Conservation (phyloP, 2,888 invertebrate species). For the Agriopis marginaria region DNA sequence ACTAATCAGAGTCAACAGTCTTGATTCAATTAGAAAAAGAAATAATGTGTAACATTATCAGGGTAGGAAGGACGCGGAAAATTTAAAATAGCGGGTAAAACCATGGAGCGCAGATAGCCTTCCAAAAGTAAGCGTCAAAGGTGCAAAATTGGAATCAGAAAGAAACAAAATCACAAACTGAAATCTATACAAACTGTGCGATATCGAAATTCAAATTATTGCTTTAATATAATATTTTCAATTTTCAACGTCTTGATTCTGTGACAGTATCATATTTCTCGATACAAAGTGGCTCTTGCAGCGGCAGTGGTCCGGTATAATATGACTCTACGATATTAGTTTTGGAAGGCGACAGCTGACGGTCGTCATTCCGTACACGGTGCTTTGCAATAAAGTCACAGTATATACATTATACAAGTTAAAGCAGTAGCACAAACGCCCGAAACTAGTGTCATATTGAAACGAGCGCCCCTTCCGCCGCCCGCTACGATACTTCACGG, state of each 20-base stretch:
- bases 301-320: constrained; percentile 29
- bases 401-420: too few relatives aligned
- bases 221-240: constrained; percentile 20
- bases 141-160: not conserved
- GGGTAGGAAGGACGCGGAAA: too few relatives aligned
- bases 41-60: too few relatives aligned
- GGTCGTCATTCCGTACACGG: too few relatives aligned
- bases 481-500: too few relatives aligned
- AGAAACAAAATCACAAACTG: constrained; percentile 7
- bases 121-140: not conserved
- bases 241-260: constrained; percentile 34
- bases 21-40: too few relatives aligned
- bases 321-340: constrained; percentile 1
- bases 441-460: too few relatives aligned
- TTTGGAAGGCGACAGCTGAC: not conserved
- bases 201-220: constrained; percentile 25
- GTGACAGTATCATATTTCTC: constrained; percentile 40
- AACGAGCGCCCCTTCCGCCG: too few relatives aligned
- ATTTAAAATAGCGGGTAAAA: too few relatives aligned
- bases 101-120: too few relatives aligned
- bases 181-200: not conserved
- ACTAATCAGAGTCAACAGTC: too few relatives aligned
- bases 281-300: constrained; percentile 34
- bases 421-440: too few relatives aligned
- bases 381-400: not conserved